Conservation (phyloP, 2,797 vertebrate genomes). For the Pteropus rufus region DNA sequence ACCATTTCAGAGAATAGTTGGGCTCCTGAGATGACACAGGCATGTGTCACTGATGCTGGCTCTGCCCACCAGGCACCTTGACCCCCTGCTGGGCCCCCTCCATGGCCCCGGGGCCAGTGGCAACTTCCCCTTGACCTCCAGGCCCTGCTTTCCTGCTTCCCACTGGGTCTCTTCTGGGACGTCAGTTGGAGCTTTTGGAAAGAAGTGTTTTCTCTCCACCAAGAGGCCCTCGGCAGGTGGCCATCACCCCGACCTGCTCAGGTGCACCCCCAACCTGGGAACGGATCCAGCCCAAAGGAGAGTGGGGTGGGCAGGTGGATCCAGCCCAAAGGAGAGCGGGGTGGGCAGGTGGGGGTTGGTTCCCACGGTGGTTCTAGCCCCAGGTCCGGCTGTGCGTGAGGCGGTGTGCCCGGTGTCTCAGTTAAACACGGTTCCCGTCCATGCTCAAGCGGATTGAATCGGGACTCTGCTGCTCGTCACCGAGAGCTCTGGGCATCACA, state of each 20-base stretch:
- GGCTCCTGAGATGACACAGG: not conserved
- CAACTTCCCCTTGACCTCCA: rapidly evolving
- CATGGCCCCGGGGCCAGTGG: rapidly evolving
- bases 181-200: not conserved
- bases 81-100: not conserved
- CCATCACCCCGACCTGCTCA: rapidly evolving
- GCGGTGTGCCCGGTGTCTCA: not conserved
- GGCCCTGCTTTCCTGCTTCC: not conserved
- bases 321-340: not conserved
- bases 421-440: not conserved
- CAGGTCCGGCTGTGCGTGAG: rapidly evolving
- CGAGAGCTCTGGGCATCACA: not conserved
- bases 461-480: not conserved
- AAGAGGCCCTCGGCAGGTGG: not conserved
- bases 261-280: not conserved
- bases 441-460: too few relatives aligned
- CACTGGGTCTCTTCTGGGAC: not conserved
- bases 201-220: not conserved
- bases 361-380: not conserved
- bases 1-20: not conserved
- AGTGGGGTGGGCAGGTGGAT: too few relatives aligned
- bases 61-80: too few relatives aligned
- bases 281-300: not conserved
- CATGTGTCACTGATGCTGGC: rapidly evolving
- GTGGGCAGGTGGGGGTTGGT: too few relatives aligned